Conservation (phyloP, 2,888 invertebrate species). For the Pterobdella sp. region DNA sequence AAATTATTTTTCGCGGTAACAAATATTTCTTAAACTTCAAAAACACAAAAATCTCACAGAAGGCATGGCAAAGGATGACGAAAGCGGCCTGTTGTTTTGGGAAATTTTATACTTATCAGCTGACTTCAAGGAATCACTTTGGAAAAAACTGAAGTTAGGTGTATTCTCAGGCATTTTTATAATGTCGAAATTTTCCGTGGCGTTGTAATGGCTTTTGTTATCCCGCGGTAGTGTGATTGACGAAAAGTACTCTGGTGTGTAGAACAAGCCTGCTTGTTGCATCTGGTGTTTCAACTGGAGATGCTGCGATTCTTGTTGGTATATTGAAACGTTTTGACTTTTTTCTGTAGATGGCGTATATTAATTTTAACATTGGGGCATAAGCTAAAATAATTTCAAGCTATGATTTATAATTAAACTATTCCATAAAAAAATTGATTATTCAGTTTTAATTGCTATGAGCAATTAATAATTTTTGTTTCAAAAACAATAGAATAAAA, state of each 20-base stretch:
- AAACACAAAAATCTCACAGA: neutral
- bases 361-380: too few relatives aligned
- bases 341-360: too few relatives aligned
- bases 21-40: too few relatives aligned
- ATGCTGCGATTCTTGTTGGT: too few relatives aligned
- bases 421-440: too few relatives aligned
- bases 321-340: too few relatives aligned
- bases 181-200: neutral
- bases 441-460: too few relatives aligned
- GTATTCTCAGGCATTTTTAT: neutral
- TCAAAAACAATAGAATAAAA: too few relatives aligned
- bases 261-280: neutral
- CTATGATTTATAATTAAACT: too few relatives aligned
- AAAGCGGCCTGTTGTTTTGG: neutral
- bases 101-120: neutral
- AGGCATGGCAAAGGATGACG: neutral
- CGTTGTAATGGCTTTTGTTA: neutral
- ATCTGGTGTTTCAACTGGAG: neutral
- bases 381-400: too few relatives aligned
- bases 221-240: neutral
- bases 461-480: too few relatives aligned
- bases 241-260: neutral
- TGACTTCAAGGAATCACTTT: neutral
- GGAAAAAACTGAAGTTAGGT: neutral
- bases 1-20: too few relatives aligned